Evolutionary conservation across 2,888 invertebrate species (phyloP), one percentile per base, ranked within the genome.

Genomic region (Drosophila anomalipes): DNA sequence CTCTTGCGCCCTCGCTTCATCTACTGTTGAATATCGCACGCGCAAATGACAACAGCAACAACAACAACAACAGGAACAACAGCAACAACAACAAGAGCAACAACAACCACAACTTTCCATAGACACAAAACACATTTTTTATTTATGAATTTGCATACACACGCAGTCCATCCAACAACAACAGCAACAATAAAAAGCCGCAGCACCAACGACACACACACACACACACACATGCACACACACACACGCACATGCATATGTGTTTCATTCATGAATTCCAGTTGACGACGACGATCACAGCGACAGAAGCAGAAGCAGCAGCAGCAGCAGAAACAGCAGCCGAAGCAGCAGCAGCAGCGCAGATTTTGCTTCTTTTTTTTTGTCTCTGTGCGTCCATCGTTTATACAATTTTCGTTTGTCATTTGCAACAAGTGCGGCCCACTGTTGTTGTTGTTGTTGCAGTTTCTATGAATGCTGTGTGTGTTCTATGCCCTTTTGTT

Each of bases 61-160:
- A 86, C 70, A 53, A 30, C 52, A 81, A 85, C 51, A 61, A 53
- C 44, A 58, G 64, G 68, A 53, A 30, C 49, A 52, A 39, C 28
- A 28, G 4, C 28, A 28, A 4, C 54, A 49, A 60, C 49, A 72
- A 62, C 78, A 33, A 33, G 56, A 79, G 37, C 60, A 70, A 64
- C 70, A 51, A 26, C 52, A 52, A 44, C 54, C 44, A 63, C 54
- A 51, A 60, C 79, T 73, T 52, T 58, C 61, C 69, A 82, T 68
- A 78, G 74, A 79, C 69, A 78, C 62, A 82, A 68, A 80, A 82
- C 70, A 81, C 78, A 86, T 83, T 77, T 85, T 77, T 72, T 87
- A 77, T 90, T 83, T 86, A 89, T 89, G 81, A 90, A 90, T 86
- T 86, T 86, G 90, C 90, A 86, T 90, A 86, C 90, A 90, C 86